Conservation (phyloP, 1,140 invertebrate genomes). For the Calephelis nemesis region DNA sequence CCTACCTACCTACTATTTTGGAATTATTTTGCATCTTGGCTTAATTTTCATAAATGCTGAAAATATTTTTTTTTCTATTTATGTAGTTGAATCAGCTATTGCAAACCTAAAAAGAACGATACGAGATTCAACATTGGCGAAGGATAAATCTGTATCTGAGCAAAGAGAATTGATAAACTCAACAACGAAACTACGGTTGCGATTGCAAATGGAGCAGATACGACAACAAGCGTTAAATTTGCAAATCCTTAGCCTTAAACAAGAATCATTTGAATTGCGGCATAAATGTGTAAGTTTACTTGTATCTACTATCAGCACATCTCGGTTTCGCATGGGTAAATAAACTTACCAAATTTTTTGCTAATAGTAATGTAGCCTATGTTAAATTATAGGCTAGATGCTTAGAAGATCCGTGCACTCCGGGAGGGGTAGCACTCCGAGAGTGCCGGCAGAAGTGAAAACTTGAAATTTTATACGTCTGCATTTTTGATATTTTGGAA, state of each 20-base stretch:
- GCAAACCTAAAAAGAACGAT: slow-evolving; percentile 40
- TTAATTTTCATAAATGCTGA: too few relatives aligned
- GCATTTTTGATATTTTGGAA: too few relatives aligned
- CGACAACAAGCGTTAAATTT: slow-evolving; percentile 38
- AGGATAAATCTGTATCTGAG: slow-evolving; percentile 42
- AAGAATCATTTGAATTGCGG: slow-evolving; percentile 41
- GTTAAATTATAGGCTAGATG: too few relatives aligned
- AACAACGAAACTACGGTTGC: slow-evolving; percentile 36
- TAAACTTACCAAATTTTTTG: too few relatives aligned
- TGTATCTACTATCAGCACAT: background rate
- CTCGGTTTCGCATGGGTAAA: too few relatives aligned
- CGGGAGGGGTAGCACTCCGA: too few relatives aligned
- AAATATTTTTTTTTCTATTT: slow-evolving; percentile 8
- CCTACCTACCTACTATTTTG: too few relatives aligned
- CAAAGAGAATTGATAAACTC: slow-evolving; percentile 37
- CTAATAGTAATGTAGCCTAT: too few relatives aligned
- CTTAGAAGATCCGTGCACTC: too few relatives aligned
- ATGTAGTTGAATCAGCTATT: slow-evolving; percentile 45
- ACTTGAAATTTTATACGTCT: too few relatives aligned
- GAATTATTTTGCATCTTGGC: too few relatives aligned
- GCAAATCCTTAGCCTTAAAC: slow-evolving; percentile 38
- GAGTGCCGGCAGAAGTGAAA: too few relatives aligned
- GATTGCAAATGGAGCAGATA: slow-evolving; percentile 45
- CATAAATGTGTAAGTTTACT: slow-evolving; percentile 42
- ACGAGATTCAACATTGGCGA: slow-evolving; percentile 34